Evolutionary conservation across 2,888 invertebrate genomes (phyloP), one percentile per base, ranked within the genome.

Genomic region (Ennomos fuscantarius): DNA sequence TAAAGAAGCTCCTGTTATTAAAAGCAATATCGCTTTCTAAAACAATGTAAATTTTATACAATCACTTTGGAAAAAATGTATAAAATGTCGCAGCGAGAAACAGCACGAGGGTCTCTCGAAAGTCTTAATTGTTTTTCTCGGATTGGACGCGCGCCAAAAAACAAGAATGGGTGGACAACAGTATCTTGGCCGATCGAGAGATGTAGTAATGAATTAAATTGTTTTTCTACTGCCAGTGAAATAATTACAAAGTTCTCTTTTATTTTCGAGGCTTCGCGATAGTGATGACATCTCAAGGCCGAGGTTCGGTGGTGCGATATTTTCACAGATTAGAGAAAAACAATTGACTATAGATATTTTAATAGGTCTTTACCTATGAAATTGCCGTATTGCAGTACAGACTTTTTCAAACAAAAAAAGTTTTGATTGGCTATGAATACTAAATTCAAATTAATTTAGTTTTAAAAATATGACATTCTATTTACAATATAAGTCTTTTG

Each of bases 81-180:
- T 44, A 60, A 45, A 52, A 52, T 50, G 42, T 49, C 46, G 42
- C 49, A 44, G 59, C 37, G 56, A 24, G 24, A 55, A 55, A 60
- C 40, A 52, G 12, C 32, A 48, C 47, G 42, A 56, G 55, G 57
- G 58, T 54, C 55, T 52, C 52, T 56, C 53, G 15, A 50, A 49
- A 35, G 47, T 54, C 57, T 62, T 68, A 65, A 70, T 70, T 70
- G 67, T 70, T 70, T 70, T 65, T 60, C 56, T 45, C 37, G 62
- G 56, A 60, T 67, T 70, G 70, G 70, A 66, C 36, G 51, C 51
- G 42, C 10, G 70, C 70, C 70, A 70, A 57, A 60, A 64, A 57
- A 62, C 62, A 62, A 66, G 64, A 64, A 64, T 59, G 57, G 60
- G 12, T 42, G 54, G 61, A 55, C 55, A 45, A 52, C 42, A 42